Evolutionary conservation across 2,888 invertebrate species (phyloP).

Genomic region (Drosophila monieri): DNA sequence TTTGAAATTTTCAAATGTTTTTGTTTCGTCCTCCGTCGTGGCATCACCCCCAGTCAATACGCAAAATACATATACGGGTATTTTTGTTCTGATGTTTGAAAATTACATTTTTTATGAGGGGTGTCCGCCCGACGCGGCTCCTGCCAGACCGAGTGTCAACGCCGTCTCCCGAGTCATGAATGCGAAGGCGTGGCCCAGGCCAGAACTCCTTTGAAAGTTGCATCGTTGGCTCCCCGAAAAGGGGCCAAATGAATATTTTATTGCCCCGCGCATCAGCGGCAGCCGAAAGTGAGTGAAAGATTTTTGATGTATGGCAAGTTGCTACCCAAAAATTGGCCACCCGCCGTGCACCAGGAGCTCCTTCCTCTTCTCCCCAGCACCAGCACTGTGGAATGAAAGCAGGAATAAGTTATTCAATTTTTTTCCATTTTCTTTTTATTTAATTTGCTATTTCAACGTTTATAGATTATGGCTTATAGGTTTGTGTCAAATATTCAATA

Average conservation of each 20-base stretch:
- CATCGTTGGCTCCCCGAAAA: slow-evolving; percentile 44
- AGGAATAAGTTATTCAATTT: background rate
- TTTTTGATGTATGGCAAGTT: slow-evolving; percentile 44
- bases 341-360: slow-evolving; percentile 48
- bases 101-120: slow-evolving; percentile 77
- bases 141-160: slow-evolving; percentile 46
- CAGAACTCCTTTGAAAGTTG: slow-evolving; percentile 62
- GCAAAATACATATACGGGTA: slow-evolving; percentile 12
- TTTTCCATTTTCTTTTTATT: too few relatives aligned
- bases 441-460: too few relatives aligned
- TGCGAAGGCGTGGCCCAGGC: slow-evolving; percentile 18
- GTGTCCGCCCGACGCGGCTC: slow-evolving; percentile 42
- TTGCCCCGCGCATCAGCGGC: slow-evolving; percentile 46
- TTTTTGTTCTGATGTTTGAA: slow-evolving; percentile 39
- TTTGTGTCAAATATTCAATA: too few relatives aligned
- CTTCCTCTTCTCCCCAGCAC: background rate
- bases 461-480: too few relatives aligned
- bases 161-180: slow-evolving; percentile 29
- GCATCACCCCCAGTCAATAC: slow-evolving; percentile 12
- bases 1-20: slow-evolving; percentile 78
- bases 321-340: slow-evolving; percentile 66
- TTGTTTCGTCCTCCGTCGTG: slow-evolving; percentile 25
- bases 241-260: slow-evolving; percentile 73
- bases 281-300: slow-evolving; percentile 45
- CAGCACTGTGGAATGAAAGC: slow-evolving; percentile 7